Evolutionary conservation across 2,113 vertebrate species (phyloP), one percentile per base, ranked within the genome.

Genomic region (Symphodus melops): DNA sequence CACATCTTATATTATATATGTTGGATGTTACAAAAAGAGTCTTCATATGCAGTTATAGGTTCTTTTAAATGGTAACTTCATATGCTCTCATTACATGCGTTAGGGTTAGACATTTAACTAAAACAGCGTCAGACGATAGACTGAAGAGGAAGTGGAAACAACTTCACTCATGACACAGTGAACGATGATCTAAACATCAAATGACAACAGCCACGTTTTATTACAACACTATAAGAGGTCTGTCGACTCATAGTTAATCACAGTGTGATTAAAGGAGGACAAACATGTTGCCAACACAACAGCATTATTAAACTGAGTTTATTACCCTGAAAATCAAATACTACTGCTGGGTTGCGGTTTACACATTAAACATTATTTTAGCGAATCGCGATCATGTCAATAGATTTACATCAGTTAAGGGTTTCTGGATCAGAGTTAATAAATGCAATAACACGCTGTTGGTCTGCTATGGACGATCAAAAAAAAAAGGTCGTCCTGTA

Each of bases 131-230:
- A n/a, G 12, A 19, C 4, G 7, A 49, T 2, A 17, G n/a, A 7
- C 4, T n/a, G 59, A 68, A 41, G n/a, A 55, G 78, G 77, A 87
- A 87, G 67, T 41, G 61, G 82, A 81, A 61, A 60, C 55, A 68
- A 3, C 72, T 65, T 54, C 1, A 13, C 41, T 16, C 59, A 8
- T 53, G 78, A 59, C 48, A 3, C n/a, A 12, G 8, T 1, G 13
- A 33, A 3, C 41, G 39, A 55, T 23, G 63, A 64, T 69, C 68
- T 71, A 68, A 80, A 70, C 61, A 76, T 75, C 75, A 84, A 68
- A 20, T 78, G 67, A 80, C 63, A 48, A 3, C 10, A 55, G 3
- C 49, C 21, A 37, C 17, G 0, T 57, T 49, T 52, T 12, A 12
- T 5, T 7, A 17, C 48, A 1, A 17, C 44, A 3, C 23, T 19